These are phyloP conservation scores for Stichodactyla mertensii DNA, from an alignment of 64 coral and sea anemone genomes.

Conservation along the genomic window DNA sequence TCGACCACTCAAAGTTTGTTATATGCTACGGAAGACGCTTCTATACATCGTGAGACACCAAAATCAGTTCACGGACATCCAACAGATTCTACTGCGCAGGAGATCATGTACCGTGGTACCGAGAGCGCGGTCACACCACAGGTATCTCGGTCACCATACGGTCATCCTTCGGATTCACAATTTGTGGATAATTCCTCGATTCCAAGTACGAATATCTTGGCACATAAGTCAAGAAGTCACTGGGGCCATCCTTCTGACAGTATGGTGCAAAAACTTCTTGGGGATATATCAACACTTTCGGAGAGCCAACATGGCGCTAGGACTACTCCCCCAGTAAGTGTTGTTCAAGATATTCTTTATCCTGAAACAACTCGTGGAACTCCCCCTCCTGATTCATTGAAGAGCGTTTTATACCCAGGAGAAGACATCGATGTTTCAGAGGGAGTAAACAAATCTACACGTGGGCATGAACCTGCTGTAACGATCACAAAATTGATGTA, in stretches of 20 bases:
- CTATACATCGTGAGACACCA: neutral
- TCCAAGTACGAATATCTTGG: neutral
- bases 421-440: neutral
- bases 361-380: constrained; percentile 59
- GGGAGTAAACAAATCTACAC: constrained; percentile 5
- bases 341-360: constrained; percentile 40
- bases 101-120: constrained; percentile 30
- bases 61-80: constrained; percentile 17
- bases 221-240: neutral
- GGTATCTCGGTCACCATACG: neutral
- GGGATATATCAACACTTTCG: constrained; percentile 53
- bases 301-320: constrained; percentile 23
- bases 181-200: neutral
- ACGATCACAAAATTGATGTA: constrained; percentile 82
- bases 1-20: constrained; percentile 5
- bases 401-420: constrained; percentile 63
- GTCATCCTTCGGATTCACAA: constrained; percentile 60
- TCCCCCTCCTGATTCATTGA: constrained; percentile 52
- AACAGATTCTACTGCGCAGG: constrained; percentile 45
- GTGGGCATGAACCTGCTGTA: constrained; percentile 72
- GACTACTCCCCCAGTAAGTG: constrained; percentile 44
- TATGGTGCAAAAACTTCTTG: constrained; percentile 70
- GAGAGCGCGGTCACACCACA: neutral
- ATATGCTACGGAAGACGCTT: neutral
- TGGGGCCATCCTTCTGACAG: constrained; percentile 76